phyloP scores from a whole-genome alignment of 2,888 invertebrate species.

The Digitonthophagus gazella region DNA sequence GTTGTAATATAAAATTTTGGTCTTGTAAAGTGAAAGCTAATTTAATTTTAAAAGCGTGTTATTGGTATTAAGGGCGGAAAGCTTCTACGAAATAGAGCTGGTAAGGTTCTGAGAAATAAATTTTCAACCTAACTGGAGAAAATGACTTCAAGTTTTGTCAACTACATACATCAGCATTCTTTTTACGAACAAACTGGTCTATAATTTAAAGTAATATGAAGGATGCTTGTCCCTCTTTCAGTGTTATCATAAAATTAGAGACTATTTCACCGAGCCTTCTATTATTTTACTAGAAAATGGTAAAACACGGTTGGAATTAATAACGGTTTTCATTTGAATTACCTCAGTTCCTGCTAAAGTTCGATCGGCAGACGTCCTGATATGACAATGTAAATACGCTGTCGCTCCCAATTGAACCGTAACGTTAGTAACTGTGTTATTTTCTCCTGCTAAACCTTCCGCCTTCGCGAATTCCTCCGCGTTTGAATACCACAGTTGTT shows the following conservation, averaged over 20 bases:
- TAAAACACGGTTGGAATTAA: no score
- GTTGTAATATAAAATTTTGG: background rate
- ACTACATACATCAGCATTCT: no score
- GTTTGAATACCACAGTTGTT: constrained; percentile 61
- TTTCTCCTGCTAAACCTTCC: constrained; percentile 56
- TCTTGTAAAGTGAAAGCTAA: background rate
- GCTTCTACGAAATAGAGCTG: no score
- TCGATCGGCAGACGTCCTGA: constrained; percentile 72
- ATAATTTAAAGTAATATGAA: no score
- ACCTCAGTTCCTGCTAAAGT: constrained; percentile 52
- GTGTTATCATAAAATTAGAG: no score
- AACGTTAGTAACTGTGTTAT: constrained; percentile 73
- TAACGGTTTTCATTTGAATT: constrained; percentile 15
- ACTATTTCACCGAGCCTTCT: no score
- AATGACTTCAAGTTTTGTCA: no score
- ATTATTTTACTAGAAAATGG: background rate
- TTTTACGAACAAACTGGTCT: no score
- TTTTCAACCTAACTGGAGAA: no score
- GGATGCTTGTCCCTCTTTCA: no score
- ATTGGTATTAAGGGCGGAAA: no score
- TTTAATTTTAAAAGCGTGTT: background rate
- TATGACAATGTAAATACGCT: constrained; percentile 78
- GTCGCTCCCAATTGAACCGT: constrained; percentile 75
- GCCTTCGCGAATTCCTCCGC: constrained; percentile 54
- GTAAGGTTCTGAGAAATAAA: no score